Base-by-base conservation (phyloP, 2,888 invertebrate genomes). In the Lissonota sp. region DNA sequence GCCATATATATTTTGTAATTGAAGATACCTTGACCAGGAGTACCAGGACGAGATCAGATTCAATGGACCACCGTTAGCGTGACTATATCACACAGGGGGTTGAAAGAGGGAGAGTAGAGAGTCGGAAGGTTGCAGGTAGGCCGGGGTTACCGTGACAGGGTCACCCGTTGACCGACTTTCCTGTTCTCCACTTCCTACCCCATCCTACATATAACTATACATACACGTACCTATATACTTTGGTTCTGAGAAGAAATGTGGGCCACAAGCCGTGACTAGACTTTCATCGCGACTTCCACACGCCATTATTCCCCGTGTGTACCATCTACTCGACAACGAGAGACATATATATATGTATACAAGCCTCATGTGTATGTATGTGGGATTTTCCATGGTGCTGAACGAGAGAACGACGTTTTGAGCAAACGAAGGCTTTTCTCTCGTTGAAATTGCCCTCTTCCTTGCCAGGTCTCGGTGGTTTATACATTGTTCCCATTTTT, bases 121-220 rank as follows among this genome's bases (percentile, higher is more conserved):
- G 57, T 37, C 44, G 12, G 80, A 77, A 77, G 77, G 76, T 64
- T 63, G 77, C 55, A 78, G 81, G 77, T 74, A 81, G 81, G 73
- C 80, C 79, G 82, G 73, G 79, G 84, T 88, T 88, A 87, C 85
- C 83, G 84, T 86, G 86, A 87, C 88, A 89, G 88, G 89, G 90
- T 90, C 89, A 89, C 88, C 84, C 85, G 87, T 86, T 91, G 90
- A 91, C 91, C 91, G 85, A 91, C 83, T 89, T 91, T 83, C 53
- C 64, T 55, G 12, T 37, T n/a, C 58, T 14, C 42, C 69, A 53
- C 46, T 12, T 66, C 55, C 63, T 79, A 26, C 26, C 26, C 26
- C 26, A 26, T 26, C 26, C 26, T 26, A 3, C 3, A 26, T 26
- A 26, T 26, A 3, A 3, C 1, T 3, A 26, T 26, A 3, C 3